Percentiles rank a stretch among this genome's conserved stretches.
Evolutionary conservation across 2,888 invertebrate species (phyloP).

Genomic region (Eristalis pertinax): DNA sequence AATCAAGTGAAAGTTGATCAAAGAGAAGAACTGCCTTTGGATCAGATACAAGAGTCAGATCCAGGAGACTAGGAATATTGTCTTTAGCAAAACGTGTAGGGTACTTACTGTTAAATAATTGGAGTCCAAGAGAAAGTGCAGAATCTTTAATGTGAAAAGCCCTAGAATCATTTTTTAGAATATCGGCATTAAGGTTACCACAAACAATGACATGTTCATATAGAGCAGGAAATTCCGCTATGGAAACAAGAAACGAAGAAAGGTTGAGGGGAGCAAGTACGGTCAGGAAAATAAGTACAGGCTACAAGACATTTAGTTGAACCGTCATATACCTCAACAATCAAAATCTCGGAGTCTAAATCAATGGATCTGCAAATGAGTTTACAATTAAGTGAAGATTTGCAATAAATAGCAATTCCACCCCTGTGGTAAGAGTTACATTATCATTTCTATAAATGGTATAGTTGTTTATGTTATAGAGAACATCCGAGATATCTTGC

Average conservation of each 20-base stretch:
- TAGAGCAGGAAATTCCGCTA: background rate
- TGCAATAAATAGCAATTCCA: slow-evolving; percentile 5
- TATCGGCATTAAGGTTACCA: background rate
- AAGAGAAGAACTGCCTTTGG: background rate
- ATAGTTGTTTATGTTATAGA: background rate
- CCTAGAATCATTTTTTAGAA: background rate
- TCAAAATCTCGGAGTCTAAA: background rate
- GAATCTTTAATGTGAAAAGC: background rate
- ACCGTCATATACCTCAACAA: slow-evolving; percentile 1
- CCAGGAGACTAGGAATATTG: background rate
- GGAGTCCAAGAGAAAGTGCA: background rate
- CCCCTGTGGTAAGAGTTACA: background rate
- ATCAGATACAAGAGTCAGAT: background rate
- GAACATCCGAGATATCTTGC: background rate
- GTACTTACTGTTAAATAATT: background rate
- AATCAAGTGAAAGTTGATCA: too few relatives aligned
- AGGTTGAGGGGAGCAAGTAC: background rate
- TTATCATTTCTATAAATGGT: background rate
- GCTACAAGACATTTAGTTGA: background rate
- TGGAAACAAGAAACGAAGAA: background rate
- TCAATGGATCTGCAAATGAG: background rate
- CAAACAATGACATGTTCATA: background rate
- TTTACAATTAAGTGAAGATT: background rate
- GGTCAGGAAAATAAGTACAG: background rate
- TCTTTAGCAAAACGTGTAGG: background rate